Evolutionary conservation across 1,140 invertebrate species (phyloP), one percentile per base, ranked within the genome.

Genomic region (Elysia chlorotica): DNA sequence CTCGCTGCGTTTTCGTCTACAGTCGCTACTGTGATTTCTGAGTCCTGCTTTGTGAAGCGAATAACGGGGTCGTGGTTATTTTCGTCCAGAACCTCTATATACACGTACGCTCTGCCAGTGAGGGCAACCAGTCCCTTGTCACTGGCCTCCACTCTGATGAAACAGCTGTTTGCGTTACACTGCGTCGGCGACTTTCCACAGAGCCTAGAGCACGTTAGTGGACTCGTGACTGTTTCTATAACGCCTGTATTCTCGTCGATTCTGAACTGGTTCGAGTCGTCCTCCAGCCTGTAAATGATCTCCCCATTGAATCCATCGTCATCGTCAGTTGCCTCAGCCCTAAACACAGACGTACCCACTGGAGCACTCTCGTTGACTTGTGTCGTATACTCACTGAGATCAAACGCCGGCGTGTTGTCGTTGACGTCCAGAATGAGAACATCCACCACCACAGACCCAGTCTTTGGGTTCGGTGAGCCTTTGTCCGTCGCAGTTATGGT

Each of bases 11-110:
- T 97, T 87, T 98, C 96, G 84, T 97, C 95, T 0, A 98, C 95
- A 0, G 94, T 95, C 1, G 95, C 96, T 82, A 92, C 93, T 35
- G 90, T 92, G 0, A 93, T 93, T 0, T 92, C 93, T 0, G 79
- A 74, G 82, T 96, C 94, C 85, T 96, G 37, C 2, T 65, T 96
- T 10, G 92, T 92, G 83, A 98, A 97, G 73, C 92, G 92, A 63
- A 98, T 97, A 31, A 93, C 90, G 2, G 96, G 97, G 88, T 96
- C 94, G 84, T 98, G 96, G 89, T 98, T 95, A 87, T 98, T 98
- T 75, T 84, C 86, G 85, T 98, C 96, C 37, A 97, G 89, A 21
- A 98, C 88, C 87, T 95, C 97, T 0, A 98, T 94, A 2, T 95
- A 97, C 0, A 99, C 94, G 87, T 98, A 98, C 28, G 96, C 96